phyloP scores from a whole-genome alignment of 2,888 invertebrate species.

The Sinopyrophorus schimmeli region DNA sequence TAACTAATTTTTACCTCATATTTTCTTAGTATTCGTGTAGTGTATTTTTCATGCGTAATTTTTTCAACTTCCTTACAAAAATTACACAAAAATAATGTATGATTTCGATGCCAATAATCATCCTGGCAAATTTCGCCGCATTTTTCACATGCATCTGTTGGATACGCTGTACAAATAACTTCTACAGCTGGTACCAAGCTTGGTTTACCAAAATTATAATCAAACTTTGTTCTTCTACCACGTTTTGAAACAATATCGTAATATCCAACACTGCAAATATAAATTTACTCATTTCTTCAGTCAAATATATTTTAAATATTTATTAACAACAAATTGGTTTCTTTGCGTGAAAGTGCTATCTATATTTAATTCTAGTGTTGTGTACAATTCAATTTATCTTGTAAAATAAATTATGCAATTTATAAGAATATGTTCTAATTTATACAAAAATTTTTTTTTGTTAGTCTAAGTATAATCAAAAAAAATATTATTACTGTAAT shows the following conservation, averaged over 20 bases:
- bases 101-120: conserved; percentile 58
- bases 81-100: conserved; percentile 53
- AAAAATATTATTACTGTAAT: too few species aligned
- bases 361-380: too few species aligned
- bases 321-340: too few species aligned
- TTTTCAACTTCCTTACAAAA: conserved; percentile 54
- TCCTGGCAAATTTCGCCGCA: conserved; percentile 53
- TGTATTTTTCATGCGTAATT: conserved; percentile 10
- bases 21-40: conserved; percentile 1
- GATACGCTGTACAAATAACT: conserved; percentile 53
- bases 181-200: conserved; percentile 54
- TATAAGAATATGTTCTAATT: too few species aligned
- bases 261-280: conserved; percentile 44
- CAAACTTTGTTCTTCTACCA: conserved; percentile 48
- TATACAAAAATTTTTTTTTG: too few species aligned
- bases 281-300: background rate
- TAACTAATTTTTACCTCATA: conserved; percentile 11
- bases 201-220: conserved; percentile 54
- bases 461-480: too few species aligned
- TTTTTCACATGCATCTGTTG: conserved; percentile 52
- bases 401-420: too few species aligned
- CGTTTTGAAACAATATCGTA: conserved; percentile 39
- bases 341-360: too few species aligned
- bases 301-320: background rate
- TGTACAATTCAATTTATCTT: too few species aligned